These are phyloP conservation scores for Trinorchestia longiramus DNA, from an alignment of 1,140 invertebrate genomes.

Conservation along the genomic window DNA sequence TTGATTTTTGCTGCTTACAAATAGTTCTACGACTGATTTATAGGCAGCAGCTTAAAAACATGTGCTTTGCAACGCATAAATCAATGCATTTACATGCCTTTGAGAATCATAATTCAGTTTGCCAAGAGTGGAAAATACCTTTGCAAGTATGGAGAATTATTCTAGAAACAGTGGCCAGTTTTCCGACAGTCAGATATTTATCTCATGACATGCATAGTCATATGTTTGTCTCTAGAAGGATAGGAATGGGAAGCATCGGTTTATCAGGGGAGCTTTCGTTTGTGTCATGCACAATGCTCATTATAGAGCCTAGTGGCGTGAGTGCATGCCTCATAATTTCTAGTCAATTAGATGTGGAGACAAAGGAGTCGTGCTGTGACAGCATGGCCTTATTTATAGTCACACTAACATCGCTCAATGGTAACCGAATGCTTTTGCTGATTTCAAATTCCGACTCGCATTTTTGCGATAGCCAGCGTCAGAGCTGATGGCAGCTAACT, in stretches of 20 bases:
- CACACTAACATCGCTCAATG: background rate
- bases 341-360: conserved; percentile 52
- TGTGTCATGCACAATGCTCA: conserved; percentile 27
- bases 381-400: conserved; percentile 36
- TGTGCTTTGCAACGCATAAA: background rate
- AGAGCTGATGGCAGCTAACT: background rate
- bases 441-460: conserved; percentile 20
- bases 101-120: background rate
- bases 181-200: background rate
- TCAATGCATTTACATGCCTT: background rate
- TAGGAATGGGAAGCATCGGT: conserved; percentile 22
- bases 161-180: background rate
- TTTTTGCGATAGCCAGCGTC: conserved; percentile 20
- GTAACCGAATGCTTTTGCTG: conserved; percentile 29
- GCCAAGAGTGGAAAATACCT: background rate
- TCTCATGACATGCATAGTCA: background rate
- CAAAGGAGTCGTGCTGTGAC: conserved; percentile 1
- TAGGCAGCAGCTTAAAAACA: background rate
- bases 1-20: background rate
- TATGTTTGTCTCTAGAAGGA: background rate
- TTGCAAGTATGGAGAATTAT: background rate
- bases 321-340: conserved; percentile 20
- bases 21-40: background rate
- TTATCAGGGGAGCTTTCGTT: background rate
- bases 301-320: conserved; percentile 28